A percentile compares a stretch with the other conserved stretches of the same genome.
Evolutionary conservation across 37 sponge, comb jelly and placozoan genomes (phyloP).

Genomic region (Theonella swinhoei): DNA sequence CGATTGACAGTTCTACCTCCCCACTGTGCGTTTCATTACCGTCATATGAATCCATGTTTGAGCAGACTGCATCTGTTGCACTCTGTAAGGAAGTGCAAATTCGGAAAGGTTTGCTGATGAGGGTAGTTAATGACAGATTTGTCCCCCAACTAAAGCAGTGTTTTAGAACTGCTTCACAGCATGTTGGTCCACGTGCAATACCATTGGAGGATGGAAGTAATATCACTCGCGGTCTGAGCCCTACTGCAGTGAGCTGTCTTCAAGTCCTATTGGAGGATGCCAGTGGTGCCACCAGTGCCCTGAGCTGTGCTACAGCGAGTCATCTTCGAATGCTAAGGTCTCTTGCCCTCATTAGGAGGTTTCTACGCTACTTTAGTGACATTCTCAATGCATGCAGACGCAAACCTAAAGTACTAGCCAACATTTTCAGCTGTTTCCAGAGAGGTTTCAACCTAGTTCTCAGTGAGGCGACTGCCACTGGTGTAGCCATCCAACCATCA

Average conservation of each 20-base stretch:
- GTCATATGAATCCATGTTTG: neutral
- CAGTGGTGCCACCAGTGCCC: neutral
- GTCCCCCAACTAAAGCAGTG: neutral
- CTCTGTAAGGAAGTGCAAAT: neutral
- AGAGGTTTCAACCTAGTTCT: slow-evolving; percentile 4
- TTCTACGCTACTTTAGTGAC: slow-evolving; percentile 9
- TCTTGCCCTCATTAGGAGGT: neutral
- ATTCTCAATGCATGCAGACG: slow-evolving; percentile 10
- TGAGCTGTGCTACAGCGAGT: neutral
- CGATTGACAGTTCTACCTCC: neutral
- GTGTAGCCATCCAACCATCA: neutral
- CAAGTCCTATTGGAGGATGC: neutral
- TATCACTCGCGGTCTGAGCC: too few species aligned
- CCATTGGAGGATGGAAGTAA: too few species aligned
- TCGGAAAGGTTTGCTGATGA: neutral
- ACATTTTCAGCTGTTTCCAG: neutral
- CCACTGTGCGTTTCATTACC: neutral
- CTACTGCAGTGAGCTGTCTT: neutral
- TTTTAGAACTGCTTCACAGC: neutral
- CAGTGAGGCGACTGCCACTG: neutral
- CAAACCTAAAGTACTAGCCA: slow-evolving; percentile 3
- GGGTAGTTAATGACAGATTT: neutral
- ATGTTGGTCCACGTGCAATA: too few species aligned
- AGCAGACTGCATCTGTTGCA: neutral
- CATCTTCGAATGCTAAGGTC: slow-evolving; percentile 6